Base-by-base conservation (phyloP, 2,113 vertebrate species). In the Rutilus rutilus region DNA sequence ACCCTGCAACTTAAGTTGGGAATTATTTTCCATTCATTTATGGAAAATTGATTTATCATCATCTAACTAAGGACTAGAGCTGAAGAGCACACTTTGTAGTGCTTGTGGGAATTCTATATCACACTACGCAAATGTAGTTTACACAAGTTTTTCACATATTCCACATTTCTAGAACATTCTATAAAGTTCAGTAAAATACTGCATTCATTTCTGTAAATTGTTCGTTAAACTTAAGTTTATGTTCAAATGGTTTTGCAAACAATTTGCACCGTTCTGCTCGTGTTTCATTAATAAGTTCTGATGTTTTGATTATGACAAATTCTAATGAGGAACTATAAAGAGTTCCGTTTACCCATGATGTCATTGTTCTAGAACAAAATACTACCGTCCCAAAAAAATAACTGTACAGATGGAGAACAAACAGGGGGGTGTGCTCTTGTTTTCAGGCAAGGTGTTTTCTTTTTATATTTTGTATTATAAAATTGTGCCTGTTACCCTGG, bases 1-100 rank as follows among this genome's bases (percentile, higher is more conserved):
- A 94, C 91, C 92, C 88, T 71, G 67, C 67, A 79, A 52, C 80
- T 88, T 85, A 25, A 82, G 80, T 69, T 77, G 64, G 84, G 79
- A 82, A 86, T 64, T 78, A 69, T 50, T 80, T 62, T 75, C 19
- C n/a, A 74, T 81, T 62, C 64, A 62, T 74, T 86, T 74, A 23
- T 19, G 67, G 52, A 4, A 83, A 83, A 83, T 83, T 83, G 47
- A 83, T 83, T 83, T 73, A 73, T 15, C 50, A 23, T 54, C 23
- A 21, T 73, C 30, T 57, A 57, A 83, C 2, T 57, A 33, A 83
- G n/a, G 82, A 59, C 50, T 54, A 73, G 33, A 83, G 30, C 67
- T 52, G 42, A 23, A 52, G 27, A n/a, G 21, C 42, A 69, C 8
- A 78, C 45, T 52, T 82, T 15, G 75, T 10, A 50, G 73, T 42